phyloP scores from a whole-genome alignment of 2,113 vertebrate species.

The Benitochromis conjunctus region DNA sequence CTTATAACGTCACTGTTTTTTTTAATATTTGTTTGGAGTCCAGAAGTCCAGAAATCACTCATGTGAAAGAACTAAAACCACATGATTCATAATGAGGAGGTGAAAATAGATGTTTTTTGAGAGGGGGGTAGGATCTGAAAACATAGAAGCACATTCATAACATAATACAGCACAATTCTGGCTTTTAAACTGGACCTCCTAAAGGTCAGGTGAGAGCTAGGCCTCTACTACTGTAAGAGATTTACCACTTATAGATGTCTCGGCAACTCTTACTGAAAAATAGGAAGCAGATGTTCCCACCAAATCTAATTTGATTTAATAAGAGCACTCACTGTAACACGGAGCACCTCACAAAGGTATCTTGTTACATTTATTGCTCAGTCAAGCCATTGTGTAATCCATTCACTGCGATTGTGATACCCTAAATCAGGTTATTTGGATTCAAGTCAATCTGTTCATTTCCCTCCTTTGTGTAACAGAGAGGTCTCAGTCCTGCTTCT shows the following conservation, averaged over 20 bases:
- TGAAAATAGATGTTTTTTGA: not conserved
- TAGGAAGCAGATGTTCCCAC: slow-evolving; percentile 70
- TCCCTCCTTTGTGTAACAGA: slow-evolving; percentile 43
- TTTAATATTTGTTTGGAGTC: not conserved
- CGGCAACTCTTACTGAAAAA: not conserved
- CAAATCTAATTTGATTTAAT: slow-evolving; percentile 68
- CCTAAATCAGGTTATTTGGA: slow-evolving; percentile 70
- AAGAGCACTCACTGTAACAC: slow-evolving; percentile 58
- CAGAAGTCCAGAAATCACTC: not conserved
- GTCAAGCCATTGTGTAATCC: slow-evolving; percentile 64
- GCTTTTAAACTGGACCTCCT: not conserved
- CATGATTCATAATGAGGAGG: not conserved
- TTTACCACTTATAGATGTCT: slow-evolving; percentile 10
- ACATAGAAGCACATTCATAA: not conserved
- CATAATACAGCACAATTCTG: not conserved
- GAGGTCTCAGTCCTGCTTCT: not conserved
- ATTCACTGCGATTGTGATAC: slow-evolving; percentile 60
- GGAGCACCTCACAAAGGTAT: slow-evolving; percentile 60
- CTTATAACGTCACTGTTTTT: not conserved
- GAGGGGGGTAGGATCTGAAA: not conserved
- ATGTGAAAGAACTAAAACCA: not conserved
- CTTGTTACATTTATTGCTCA: slow-evolving; percentile 58
- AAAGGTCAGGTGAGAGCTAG: not conserved
- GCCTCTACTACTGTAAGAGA: not conserved
- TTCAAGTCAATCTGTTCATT: slow-evolving; percentile 65